Evolutionary conservation across 2,888 invertebrate genomes (phyloP).

Genomic region (Drosophila monieri): DNA sequence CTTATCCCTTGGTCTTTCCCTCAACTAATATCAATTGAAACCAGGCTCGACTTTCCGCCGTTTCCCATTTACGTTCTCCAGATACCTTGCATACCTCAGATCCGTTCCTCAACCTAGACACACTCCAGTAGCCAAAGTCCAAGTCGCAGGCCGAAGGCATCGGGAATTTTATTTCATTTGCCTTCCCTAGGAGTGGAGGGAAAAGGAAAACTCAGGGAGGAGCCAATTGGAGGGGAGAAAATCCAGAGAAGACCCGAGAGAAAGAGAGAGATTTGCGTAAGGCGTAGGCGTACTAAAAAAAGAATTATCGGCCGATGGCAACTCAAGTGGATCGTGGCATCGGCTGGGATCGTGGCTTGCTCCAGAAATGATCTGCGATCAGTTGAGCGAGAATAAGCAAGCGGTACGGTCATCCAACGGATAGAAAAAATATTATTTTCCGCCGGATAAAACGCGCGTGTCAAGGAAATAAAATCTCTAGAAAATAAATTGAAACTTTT

Average conservation of each 20-base stretch:
- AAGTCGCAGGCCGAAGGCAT: constrained; percentile 18
- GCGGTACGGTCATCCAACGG: constrained; percentile 63
- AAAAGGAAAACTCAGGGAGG: constrained; percentile 10
- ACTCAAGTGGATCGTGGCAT: constrained; percentile 49
- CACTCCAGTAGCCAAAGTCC: constrained; percentile 43
- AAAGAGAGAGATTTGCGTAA: constrained; percentile 55
- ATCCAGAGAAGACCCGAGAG: constrained; percentile 39
- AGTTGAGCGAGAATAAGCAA: constrained; percentile 74
- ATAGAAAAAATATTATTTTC: constrained; percentile 20
- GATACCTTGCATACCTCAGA: constrained; percentile 17
- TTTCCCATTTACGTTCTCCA: constrained; percentile 19
- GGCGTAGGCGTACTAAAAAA: constrained; percentile 71
- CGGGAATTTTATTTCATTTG: constrained; percentile 32
- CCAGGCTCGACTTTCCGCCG: constrained; percentile 17
- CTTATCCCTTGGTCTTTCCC: not conserved
- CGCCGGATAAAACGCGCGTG: constrained; percentile 22
- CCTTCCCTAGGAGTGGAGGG: constrained; percentile 18
- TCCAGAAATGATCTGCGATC: constrained; percentile 37
- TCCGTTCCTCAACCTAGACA: not conserved
- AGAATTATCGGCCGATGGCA: constrained; percentile 50
- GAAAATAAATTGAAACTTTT: not conserved
- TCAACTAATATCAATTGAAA: not conserved
- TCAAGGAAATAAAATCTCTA: not conserved
- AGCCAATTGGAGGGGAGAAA: constrained; percentile 43
- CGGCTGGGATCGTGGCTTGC: constrained; percentile 22